Percentiles rank a stretch among this genome's conserved stretches.
These are phyloP conservation scores for Hyalella azteca DNA, from an alignment of 2,888 invertebrate genomes.

Conservation along the genomic window DNA sequence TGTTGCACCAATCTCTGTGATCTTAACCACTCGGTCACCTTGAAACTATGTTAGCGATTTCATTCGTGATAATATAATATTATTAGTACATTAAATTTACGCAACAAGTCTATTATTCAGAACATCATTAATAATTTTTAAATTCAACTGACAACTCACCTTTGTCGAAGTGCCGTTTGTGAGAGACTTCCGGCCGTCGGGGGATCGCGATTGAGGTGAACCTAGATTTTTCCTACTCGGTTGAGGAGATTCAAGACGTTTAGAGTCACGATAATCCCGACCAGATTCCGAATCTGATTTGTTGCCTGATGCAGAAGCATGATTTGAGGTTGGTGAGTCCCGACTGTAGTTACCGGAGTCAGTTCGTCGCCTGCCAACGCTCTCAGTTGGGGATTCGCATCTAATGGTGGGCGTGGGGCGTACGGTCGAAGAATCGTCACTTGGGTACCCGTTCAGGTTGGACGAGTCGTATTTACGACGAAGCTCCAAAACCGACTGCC, in stretches of 20 bases:
- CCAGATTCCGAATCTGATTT: constrained; percentile 20
- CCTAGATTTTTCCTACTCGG: not conserved
- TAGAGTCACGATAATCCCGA: not conserved
- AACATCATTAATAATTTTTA: too few species aligned
- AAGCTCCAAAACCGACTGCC: constrained; percentile 49
- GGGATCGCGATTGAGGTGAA: not conserved
- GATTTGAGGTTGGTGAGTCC: constrained; percentile 11
- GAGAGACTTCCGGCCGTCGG: not conserved
- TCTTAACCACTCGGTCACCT: too few species aligned
- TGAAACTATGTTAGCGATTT: too few species aligned
- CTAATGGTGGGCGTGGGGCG: not conserved
- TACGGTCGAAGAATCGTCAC: constrained; percentile 38
- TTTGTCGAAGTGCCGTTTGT: constrained; percentile 7
- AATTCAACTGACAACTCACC: not conserved
- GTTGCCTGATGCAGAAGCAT: not conserved
- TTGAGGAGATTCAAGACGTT: not conserved
- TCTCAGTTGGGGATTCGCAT: not conserved
- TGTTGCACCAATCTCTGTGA: too few species aligned
- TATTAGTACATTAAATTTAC: too few species aligned
- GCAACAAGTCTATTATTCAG: too few species aligned
- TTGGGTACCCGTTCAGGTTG: constrained; percentile 49
- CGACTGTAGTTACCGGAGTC: constrained; percentile 27
- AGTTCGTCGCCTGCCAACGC: not conserved
- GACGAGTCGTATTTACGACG: constrained; percentile 48
- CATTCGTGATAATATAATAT: too few species aligned